Conservation (phyloP, 2,797 vertebrate genomes). For the Melanotaenia pygmaea region DNA sequence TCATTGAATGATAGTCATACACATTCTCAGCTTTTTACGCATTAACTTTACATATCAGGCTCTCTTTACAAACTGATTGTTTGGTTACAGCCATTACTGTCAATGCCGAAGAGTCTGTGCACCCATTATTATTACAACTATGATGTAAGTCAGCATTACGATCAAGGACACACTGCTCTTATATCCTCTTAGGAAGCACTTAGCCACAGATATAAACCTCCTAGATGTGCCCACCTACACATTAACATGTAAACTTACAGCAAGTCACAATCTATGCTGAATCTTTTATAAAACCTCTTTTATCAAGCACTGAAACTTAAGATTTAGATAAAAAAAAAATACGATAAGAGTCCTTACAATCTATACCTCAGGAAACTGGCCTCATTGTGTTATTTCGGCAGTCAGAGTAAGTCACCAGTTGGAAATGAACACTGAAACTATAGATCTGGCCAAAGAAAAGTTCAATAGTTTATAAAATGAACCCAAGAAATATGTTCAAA, state of each 20-base stretch:
- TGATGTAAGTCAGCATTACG: conserved; percentile 42
- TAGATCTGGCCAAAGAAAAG: not conserved
- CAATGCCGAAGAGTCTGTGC: conserved; percentile 7
- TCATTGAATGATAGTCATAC: conserved; percentile 29
- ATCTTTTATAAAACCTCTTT: not conserved
- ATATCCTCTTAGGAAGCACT: conserved; percentile 66
- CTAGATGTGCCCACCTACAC: conserved; percentile 9
- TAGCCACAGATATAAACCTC: conserved; percentile 36
- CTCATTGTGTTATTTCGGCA: conserved; percentile 17
- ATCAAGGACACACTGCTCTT: conserved; percentile 42
- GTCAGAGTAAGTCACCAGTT: not conserved
- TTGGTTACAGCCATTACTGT: conserved; percentile 31
- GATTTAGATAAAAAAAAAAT: conserved; percentile 6
- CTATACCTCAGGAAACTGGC: conserved; percentile 18
- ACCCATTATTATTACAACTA: conserved; percentile 27
- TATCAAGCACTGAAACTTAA: conserved; percentile 21
- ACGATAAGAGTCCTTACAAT: conserved; percentile 6
- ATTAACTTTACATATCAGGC: conserved; percentile 31
- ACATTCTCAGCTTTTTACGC: conserved; percentile 46
- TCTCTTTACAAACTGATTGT: conserved; percentile 19
- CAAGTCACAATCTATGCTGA: conserved; percentile 34
- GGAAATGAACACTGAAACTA: not conserved
- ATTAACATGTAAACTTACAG: conserved; percentile 13
- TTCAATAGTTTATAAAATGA: conserved; percentile 8
- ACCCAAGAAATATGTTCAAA: not conserved